These are phyloP conservation scores for Ardeotis arabs DNA, from an alignment of 2,113 vertebrate species.

Conservation along the genomic window DNA sequence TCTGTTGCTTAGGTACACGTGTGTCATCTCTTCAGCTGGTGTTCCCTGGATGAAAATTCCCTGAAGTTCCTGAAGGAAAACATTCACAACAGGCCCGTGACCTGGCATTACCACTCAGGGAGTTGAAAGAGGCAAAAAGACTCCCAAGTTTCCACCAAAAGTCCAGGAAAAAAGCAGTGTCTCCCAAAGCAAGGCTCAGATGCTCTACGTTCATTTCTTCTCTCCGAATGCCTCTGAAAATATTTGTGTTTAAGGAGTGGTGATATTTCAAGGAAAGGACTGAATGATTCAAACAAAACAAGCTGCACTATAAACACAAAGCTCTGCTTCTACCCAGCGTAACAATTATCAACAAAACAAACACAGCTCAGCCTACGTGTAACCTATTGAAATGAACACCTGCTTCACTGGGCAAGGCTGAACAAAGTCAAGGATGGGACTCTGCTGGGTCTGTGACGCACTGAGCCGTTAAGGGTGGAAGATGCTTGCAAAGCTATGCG, in stretches of 20 bases:
- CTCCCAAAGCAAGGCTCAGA: neutral
- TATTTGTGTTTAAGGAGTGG: constrained; percentile 57
- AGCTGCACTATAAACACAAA: neutral
- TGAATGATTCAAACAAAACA: neutral
- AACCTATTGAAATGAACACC: neutral
- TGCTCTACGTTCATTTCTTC: neutral
- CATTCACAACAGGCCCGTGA: neutral
- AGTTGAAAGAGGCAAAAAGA: neutral
- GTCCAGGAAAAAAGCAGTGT: neutral
- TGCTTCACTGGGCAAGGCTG: neutral
- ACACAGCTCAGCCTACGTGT: neutral
- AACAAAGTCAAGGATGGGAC: neutral
- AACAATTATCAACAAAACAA: constrained; percentile 26
- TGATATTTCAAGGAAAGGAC: neutral
- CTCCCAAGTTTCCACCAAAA: neutral
- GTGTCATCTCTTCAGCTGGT: neutral
- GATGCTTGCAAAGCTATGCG: neutral
- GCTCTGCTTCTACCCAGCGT: neutral
- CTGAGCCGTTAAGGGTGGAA: neutral
- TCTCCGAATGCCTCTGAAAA: constrained; percentile 8
- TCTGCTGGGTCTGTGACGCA: neutral
- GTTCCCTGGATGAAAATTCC: neutral
- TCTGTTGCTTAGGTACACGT: neutral
- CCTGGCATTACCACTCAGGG: neutral
- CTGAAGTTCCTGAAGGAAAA: neutral